Evolutionary conservation across 2,888 invertebrate species (phyloP), one percentile per base, ranked within the genome.

Genomic region (Protonemura montana): DNA sequence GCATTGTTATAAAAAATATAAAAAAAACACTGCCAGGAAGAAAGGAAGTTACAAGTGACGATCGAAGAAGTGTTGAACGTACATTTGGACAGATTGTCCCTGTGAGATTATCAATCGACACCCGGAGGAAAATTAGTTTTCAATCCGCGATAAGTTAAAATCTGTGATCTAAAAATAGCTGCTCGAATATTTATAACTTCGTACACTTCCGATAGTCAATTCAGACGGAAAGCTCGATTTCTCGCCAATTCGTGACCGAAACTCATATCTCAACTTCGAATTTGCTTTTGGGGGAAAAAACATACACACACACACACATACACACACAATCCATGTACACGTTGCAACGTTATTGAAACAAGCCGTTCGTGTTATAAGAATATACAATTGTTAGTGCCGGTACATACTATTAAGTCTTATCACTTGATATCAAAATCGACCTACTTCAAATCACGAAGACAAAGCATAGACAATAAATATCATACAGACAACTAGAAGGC

Each of bases 81-180:
- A 13, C 59, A 59, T 59, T 59, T 59, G 13, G 59, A 13, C 16
- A 21, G 3, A 35, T n/a, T 6, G 35, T 35, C 10, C 35, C 10
- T 35, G 35, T 35, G 35, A 35, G 35, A 35, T 35, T 35, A 35
- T 35, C 59, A 21, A 16, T 59, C 35, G 35, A 59, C 21, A 59
- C 59, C 1, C 21, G 59, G 16, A 2, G 59, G 59, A 10, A 21
- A 59, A 59, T 59, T 59, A 59, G 59, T 59, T 59, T 59, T 59
- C 16, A 13, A 2, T 59, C 1, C 21, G 59, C 59, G 59, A 59
- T 59, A 59, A 10, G 21, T 59, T 59, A 59, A 59, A 59, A 59
- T 59, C 59, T 59, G 59, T 59, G 59, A 59, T 59, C 59, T 59
- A 59, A 21, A 59, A 59, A 59, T 59, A 59, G 59, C 59, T 59